Base-by-base conservation (phyloP, 2,888 invertebrate species). In the Tachina grossa region DNA sequence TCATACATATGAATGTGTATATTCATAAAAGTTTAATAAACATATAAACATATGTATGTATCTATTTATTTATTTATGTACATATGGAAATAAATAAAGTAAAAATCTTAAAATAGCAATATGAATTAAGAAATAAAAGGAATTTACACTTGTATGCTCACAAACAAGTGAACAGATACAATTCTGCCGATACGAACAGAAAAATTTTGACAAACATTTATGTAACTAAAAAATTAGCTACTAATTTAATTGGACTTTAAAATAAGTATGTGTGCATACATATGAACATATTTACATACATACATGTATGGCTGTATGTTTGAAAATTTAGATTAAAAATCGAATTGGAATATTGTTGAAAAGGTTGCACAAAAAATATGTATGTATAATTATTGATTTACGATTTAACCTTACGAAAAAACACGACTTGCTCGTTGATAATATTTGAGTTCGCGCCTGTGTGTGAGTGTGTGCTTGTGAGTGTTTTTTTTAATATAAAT, bases 371-470 rank as follows among this genome's bases (percentile, higher is more conserved):
- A 49, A 39, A 53, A 71, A 11, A 43, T 61, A 55, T 8, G 13
- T 51, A 55, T 69, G 31, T 47, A 8, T 77, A 68, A 22, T 83
- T 83, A 83, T 83, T 74, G 83, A 83, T 83, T 83, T 78, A 83
- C 83, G 83, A 83, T 61, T 83, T 78, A 83, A 77, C 77, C 72
- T 77, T 72, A 83, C 83, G 83, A 83, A 83, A 83, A 83, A 66
- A 72, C 72, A 83, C 77, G 83, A 83, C 51, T 78, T 68, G 81
- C 16, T 83, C 53, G 66, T 83, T 72, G 5, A 53, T 45, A 75
- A 81, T 51, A 66, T 74, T 74, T 55, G n/a, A 68, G 43, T 65
- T 59, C 19, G 55, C 31, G 31, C 39, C 49, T 75, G 22, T 63
- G 22, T 69, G 55, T 45, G n/a, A n/a, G 55, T 79, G 39, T 57